phyloP scores from a whole-genome alignment of 2,113 vertebrate species.

The Cephalopterus ornatus region DNA sequence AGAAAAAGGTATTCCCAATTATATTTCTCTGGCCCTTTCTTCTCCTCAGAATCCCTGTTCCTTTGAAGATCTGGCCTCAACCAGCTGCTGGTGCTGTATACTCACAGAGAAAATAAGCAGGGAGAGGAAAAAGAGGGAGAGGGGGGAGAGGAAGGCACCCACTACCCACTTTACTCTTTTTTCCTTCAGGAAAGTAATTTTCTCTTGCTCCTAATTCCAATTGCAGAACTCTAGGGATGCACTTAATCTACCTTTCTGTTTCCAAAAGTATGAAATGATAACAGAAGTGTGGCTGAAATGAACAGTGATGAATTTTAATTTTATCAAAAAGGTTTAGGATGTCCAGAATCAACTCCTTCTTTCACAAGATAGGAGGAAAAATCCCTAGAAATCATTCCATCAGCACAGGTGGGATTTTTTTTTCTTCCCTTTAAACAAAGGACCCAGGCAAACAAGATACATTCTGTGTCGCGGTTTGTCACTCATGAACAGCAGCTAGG shows the following conservation, averaged over 20 bases:
- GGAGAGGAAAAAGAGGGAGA: background rate
- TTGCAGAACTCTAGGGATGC: background rate
- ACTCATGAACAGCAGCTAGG: background rate
- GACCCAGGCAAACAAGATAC: background rate
- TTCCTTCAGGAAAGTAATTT: background rate
- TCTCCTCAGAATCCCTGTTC: background rate
- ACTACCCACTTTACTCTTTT: background rate
- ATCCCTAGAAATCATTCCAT: background rate
- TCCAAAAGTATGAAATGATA: background rate
- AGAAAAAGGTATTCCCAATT: background rate
- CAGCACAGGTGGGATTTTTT: background rate
- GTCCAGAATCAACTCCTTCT: background rate
- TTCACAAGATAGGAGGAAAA: background rate
- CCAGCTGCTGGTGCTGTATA: background rate
- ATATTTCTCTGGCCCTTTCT: background rate
- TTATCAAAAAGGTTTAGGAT: background rate
- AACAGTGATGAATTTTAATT: background rate
- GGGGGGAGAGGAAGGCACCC: background rate
- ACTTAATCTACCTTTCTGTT: background rate
- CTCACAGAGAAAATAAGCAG: background rate
- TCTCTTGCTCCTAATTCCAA: background rate
- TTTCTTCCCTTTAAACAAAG: background rate
- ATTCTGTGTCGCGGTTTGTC: background rate
- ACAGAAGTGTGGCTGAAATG: background rate
- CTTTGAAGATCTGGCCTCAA: background rate